These are phyloP conservation scores for Psittacula echo DNA, from an alignment of 2,797 vertebrate species.

Conservation along the genomic window DNA sequence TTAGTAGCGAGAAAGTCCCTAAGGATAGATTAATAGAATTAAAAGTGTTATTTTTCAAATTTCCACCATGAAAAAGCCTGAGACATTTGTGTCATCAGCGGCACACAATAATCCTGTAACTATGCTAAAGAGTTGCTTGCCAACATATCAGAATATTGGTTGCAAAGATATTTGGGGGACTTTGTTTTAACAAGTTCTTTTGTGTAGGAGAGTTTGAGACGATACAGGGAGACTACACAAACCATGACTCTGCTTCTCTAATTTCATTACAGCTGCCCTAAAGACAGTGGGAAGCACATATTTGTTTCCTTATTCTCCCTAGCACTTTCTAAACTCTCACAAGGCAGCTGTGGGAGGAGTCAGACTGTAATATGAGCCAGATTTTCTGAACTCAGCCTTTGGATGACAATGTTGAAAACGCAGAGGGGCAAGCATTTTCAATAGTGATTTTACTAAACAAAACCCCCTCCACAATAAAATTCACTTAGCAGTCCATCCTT, in stretches of 20 bases:
- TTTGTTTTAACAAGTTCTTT: neutral
- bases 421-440: neutral
- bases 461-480: neutral
- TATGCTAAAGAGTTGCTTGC: neutral
- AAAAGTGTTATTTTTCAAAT: neutral
- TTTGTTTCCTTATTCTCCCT: neutral
- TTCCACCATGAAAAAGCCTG: neutral
- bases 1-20: neutral
- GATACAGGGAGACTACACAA: neutral
- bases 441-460: neutral
- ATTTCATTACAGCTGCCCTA: neutral
- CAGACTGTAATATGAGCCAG: neutral
- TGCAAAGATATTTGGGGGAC: neutral
- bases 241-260: neutral
- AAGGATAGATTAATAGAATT: neutral
- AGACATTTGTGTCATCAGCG: neutral
- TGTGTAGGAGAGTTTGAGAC: neutral
- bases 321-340: neutral
- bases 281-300: neutral
- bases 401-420: neutral
- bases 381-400: neutral
- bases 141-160: neutral
- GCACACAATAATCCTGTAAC: neutral
- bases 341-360: neutral
- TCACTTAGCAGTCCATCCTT: neutral